Conservation (phyloP, 2,113 vertebrate species). For the Marcusenius ussheri region DNA sequence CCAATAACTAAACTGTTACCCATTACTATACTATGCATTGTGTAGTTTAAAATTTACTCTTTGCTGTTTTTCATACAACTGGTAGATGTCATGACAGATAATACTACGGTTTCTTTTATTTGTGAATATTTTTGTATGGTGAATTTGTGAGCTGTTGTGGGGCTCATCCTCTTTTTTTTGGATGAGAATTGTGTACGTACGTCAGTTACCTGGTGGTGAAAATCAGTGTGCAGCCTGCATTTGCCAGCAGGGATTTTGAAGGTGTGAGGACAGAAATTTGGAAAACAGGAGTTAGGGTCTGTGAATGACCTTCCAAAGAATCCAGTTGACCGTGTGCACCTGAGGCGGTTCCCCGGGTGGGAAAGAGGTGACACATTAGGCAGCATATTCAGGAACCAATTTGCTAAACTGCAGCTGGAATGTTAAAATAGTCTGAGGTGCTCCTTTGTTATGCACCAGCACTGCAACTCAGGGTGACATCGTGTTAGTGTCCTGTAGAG, state of each 20-base stretch:
- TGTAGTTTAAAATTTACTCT: neutral
- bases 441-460: neutral
- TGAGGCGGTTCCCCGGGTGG: neutral
- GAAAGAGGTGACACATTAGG: neutral
- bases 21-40: neutral
- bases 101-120: neutral
- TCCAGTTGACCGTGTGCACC: neutral
- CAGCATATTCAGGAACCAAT: neutral
- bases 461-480: neutral
- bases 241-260: neutral
- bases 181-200: neutral
- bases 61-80: neutral
- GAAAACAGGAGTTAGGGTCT: neutral
- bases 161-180: neutral
- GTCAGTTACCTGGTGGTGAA: neutral
- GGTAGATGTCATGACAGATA: neutral
- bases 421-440: neutral
- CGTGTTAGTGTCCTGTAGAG: neutral
- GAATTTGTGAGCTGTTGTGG: neutral
- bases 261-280: slow-evolving; percentile 2
- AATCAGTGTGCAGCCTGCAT: neutral
- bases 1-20: no score
- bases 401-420: neutral
- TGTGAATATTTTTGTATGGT: neutral
- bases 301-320: neutral